Evolutionary conservation across 2,797 vertebrate genomes (phyloP).

Genomic region (Ptychadena robeensis): DNA sequence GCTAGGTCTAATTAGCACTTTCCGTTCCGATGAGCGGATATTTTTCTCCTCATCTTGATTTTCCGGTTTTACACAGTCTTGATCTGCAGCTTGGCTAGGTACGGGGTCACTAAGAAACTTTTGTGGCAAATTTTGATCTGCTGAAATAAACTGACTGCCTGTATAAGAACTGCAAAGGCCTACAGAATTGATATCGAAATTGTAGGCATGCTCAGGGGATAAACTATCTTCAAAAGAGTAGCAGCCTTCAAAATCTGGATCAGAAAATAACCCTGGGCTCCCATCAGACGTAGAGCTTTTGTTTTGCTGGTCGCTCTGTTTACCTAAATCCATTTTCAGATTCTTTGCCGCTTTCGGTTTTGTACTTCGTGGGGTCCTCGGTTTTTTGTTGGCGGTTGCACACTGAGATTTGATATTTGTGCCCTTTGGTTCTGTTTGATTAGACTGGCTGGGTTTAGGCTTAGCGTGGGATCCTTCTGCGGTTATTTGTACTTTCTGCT

Average conservation of each 20-base stretch:
- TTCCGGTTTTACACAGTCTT: slow-evolving; percentile 72
- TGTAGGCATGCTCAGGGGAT: slow-evolving; percentile 94
- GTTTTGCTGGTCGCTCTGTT: slow-evolving; percentile 70
- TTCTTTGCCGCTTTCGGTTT: slow-evolving; percentile 80
- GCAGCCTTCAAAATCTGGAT: slow-evolving; percentile 90
- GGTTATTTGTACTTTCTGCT: slow-evolving; percentile 78
- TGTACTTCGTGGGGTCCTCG: slow-evolving; percentile 77
- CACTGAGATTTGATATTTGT: slow-evolving; percentile 75
- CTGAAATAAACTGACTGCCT: slow-evolving; percentile 91
- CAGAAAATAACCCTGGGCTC: slow-evolving; percentile 83
- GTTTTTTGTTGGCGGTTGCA: slow-evolving; percentile 77
- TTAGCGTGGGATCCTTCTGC: slow-evolving; percentile 69
- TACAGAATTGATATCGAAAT: slow-evolving; percentile 94
- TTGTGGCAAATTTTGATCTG: slow-evolving; percentile 92
- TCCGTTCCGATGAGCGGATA: slow-evolving; percentile 69
- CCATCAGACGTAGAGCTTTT: slow-evolving; percentile 79
- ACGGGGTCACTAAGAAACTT: slow-evolving; percentile 93
- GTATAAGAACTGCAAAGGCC: slow-evolving; percentile 92
- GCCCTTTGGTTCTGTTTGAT: slow-evolving; percentile 73
- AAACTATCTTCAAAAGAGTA: slow-evolving; percentile 94
- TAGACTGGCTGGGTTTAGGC: slow-evolving; percentile 68
- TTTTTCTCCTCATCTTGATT: slow-evolving; percentile 75
- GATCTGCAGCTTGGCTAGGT: slow-evolving; percentile 73
- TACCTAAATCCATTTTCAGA: slow-evolving; percentile 76
- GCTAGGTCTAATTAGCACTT: slow-evolving; percentile 73